Percentiles rank a stretch among this genome's conserved stretches.
Conservation (phyloP, 2,888 invertebrate genomes). For the Phymatocera aterrima region DNA sequence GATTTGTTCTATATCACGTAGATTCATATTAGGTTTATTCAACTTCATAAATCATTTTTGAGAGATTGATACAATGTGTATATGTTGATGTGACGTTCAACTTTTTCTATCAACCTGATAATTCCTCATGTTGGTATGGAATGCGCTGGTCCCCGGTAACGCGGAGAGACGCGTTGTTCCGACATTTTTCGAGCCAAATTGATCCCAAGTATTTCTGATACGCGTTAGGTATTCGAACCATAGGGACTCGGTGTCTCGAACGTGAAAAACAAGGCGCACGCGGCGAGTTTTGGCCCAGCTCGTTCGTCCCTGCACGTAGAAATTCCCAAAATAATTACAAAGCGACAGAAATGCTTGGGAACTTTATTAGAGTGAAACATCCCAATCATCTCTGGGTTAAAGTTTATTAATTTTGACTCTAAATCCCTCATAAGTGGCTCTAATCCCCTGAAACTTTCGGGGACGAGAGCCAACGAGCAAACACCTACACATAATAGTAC, state of each 20-base stretch:
- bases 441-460: slow-evolving; percentile 43
- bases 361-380: slow-evolving; percentile 60
- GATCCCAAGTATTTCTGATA: slow-evolving; percentile 27
- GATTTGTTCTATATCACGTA: no score
- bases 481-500: slow-evolving; percentile 32
- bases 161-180: neutral
- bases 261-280: slow-evolving; percentile 29
- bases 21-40: no score
- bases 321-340: slow-evolving; percentile 39
- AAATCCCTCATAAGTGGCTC: slow-evolving; percentile 52
- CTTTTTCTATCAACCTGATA: neutral
- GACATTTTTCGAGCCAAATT: slow-evolving; percentile 22
- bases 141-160: neutral
- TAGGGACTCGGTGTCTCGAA: neutral
- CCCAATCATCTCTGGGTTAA: slow-evolving; percentile 50
- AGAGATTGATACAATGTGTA: no score
- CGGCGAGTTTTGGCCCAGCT: neutral
- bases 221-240: slow-evolving; percentile 29
- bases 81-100: no score
- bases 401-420: slow-evolving; percentile 59
- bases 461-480: slow-evolving; percentile 12
- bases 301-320: neutral
- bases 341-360: slow-evolving; percentile 36
- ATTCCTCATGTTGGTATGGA: neutral
- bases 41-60: no score